A percentile compares a stretch with the other conserved stretches of the same genome.
phyloP scores from a whole-genome alignment of 2,888 invertebrate species.

The Synergus gifuensis region DNA sequence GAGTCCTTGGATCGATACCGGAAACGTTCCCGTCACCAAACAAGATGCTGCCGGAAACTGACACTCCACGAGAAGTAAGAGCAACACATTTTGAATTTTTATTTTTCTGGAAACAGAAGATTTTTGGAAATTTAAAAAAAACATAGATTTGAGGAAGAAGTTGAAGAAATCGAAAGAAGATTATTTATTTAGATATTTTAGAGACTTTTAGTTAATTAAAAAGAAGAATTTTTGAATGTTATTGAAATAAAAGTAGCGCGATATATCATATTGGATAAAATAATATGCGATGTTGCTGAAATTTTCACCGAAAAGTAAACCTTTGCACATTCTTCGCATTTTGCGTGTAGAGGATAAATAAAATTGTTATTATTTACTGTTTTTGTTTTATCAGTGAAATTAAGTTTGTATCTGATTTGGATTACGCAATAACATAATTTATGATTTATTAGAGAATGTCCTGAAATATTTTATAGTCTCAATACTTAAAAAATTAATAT shows the following conservation, averaged over 20 bases:
- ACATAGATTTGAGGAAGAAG: neutral
- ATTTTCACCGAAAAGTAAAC: neutral
- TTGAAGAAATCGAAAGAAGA: neutral
- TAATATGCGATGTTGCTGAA: neutral
- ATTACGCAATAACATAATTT: neutral
- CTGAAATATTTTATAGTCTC: no score
- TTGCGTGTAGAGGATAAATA: neutral
- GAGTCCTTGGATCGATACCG: neutral
- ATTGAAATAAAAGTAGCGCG: no score
- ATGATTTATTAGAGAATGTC: no score
- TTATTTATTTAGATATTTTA: neutral
- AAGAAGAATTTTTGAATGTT: no score
- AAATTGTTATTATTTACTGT: neutral
- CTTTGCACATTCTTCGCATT: neutral
- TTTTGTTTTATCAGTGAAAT: neutral
- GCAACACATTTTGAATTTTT: neutral
- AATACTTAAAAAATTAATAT: no score
- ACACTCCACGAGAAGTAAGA: conserved; percentile 48
- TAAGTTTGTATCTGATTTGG: neutral
- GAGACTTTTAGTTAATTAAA: neutral
- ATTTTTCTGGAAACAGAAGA: neutral
- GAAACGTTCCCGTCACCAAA: neutral
- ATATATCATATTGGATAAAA: neutral
- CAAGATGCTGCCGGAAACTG: conserved; percentile 50
- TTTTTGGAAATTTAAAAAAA: no score